Conservation (phyloP, 2,113 vertebrate genomes). For the Charina bottae region DNA sequence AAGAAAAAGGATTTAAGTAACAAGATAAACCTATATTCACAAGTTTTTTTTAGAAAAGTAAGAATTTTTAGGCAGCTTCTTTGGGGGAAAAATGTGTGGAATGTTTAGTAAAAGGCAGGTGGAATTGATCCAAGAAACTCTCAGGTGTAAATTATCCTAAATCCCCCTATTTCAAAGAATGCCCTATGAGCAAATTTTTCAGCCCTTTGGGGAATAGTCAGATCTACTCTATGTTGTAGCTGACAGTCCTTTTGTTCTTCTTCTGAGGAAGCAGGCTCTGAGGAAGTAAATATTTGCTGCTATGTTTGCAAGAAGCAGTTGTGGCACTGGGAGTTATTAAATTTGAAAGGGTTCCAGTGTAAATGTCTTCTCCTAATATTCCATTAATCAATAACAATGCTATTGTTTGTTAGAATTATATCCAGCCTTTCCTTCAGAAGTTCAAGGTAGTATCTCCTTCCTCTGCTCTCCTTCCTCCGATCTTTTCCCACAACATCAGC, state of each 20-base stretch:
- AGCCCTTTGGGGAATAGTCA: conserved; percentile 18
- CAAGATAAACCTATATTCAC: background rate
- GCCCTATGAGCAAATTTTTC: conserved; percentile 4
- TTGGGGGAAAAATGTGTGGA: conserved; percentile 21
- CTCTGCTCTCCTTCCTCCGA: background rate
- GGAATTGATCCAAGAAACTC: conserved; percentile 17
- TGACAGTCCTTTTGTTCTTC: background rate
- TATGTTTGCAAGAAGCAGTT: conserved; percentile 1
- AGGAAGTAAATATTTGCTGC: conserved; percentile 27
- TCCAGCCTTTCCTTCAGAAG: background rate
- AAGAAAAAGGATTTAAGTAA: background rate
- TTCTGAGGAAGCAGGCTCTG: conserved; percentile 10
- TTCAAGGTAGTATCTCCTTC: background rate
- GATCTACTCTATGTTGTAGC: conserved; percentile 7
- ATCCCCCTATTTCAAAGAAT: conserved; percentile 31
- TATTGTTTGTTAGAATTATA: background rate
- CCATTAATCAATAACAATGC: background rate
- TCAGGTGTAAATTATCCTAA: conserved; percentile 12
- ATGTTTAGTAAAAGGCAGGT: conserved; percentile 28
- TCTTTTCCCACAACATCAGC: background rate
- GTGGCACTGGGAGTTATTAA: background rate
- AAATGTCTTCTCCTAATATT: background rate
- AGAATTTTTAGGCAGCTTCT: conserved; percentile 3
- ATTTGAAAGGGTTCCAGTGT: background rate
- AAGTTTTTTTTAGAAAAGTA: conserved; percentile 4